Evolutionary conservation across 1,140 invertebrate genomes (phyloP).

Genomic region (Dendrolimus kikuchii): DNA sequence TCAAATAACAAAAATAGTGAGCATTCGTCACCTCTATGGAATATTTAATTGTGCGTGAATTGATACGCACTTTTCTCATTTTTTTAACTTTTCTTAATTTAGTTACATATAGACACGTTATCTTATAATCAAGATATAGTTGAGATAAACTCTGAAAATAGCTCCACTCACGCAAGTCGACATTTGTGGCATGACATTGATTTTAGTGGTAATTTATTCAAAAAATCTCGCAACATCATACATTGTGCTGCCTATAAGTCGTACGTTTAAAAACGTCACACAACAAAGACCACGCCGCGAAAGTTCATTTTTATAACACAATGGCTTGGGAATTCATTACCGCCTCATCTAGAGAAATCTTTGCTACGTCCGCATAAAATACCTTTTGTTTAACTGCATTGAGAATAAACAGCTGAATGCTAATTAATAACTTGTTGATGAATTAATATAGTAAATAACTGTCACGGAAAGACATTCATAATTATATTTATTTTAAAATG

Average conservation of each 20-base stretch:
- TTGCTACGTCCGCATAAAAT: constrained; percentile 10
- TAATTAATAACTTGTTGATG: no score
- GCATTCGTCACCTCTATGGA: no score
- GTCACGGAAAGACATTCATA: no score
- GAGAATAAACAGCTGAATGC: constrained; percentile 3
- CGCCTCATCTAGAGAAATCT: constrained; percentile 36
- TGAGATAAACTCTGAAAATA: constrained; percentile 7
- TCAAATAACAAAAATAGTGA: no score
- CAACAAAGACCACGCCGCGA: constrained; percentile 32
- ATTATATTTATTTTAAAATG: no score
- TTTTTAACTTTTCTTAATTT: neutral
- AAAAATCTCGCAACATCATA: constrained; percentile 13
- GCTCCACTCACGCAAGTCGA: constrained; percentile 6
- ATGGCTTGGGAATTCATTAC: constrained; percentile 40
- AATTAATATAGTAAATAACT: no score
- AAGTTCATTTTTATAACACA: constrained; percentile 39
- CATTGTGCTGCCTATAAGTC: constrained; percentile 11
- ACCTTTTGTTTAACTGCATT: constrained; percentile 7
- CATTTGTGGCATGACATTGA: constrained; percentile 19
- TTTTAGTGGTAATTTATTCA: constrained; percentile 18
- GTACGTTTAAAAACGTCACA: constrained; percentile 8
- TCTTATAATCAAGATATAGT: constrained; percentile 1
- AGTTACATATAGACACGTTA: constrained; percentile 1
- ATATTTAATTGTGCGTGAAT: no score
- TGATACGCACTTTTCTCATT: neutral